Conservation (phyloP, 2,888 invertebrate species). For the Furcula furcula region DNA sequence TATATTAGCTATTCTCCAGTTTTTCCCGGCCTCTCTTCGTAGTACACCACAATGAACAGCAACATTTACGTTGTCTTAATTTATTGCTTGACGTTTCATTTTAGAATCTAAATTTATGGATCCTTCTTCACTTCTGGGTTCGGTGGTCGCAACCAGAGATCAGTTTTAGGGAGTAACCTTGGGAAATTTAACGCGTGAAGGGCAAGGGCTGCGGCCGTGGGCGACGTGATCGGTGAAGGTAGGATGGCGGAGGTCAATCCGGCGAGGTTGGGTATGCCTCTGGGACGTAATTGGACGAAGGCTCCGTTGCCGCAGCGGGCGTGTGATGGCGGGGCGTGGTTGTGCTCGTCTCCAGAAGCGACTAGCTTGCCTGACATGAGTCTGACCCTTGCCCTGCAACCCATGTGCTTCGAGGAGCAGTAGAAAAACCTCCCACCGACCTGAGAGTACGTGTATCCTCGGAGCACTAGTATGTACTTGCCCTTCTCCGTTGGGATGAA, state of each 20-base stretch:
- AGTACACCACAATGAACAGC: constrained; percentile 10
- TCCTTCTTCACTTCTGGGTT: constrained; percentile 62
- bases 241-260: constrained; percentile 38
- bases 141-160: constrained; percentile 60
- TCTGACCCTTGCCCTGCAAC: constrained; percentile 68
- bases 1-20: too few relatives aligned
- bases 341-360: constrained; percentile 66
- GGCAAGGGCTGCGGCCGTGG: constrained; percentile 55
- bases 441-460: constrained; percentile 74
- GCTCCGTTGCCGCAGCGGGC: constrained; percentile 76
- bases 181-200: constrained; percentile 67
- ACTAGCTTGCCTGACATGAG: constrained; percentile 63
- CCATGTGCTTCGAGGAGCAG: constrained; percentile 76
- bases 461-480: constrained; percentile 71
- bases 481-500: constrained; percentile 78
- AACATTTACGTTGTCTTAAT: constrained; percentile 10
- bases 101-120: constrained; percentile 23
- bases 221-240: constrained; percentile 52
- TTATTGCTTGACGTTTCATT: constrained; percentile 14
- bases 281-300: constrained; percentile 70
- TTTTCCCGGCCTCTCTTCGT: constrained; percentile 12
- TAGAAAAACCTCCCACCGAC: constrained; percentile 77
- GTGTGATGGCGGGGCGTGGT: constrained; percentile 72
- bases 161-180: constrained; percentile 67
- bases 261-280: constrained; percentile 32